Evolutionary conservation across 2,113 vertebrate genomes (phyloP).

Genomic region (Pandion haliaetus): DNA sequence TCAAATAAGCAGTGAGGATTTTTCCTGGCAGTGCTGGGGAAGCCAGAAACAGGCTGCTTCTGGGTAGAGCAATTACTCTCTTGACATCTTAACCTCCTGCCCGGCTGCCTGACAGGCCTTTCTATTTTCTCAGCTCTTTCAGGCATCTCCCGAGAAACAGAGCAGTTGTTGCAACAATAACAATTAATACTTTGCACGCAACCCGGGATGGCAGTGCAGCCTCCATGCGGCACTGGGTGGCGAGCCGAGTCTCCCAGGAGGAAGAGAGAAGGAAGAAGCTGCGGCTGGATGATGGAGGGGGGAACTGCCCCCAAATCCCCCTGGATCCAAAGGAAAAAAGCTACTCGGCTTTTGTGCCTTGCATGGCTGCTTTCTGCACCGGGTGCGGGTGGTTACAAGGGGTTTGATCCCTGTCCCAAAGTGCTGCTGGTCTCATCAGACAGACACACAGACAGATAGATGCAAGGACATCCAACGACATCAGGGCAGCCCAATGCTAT

Average conservation of each 20-base stretch:
- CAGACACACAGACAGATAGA: background rate
- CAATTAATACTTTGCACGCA: constrained; percentile 14
- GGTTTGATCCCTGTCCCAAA: accelerated
- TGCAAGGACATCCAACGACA: accelerated
- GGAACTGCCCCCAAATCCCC: background rate
- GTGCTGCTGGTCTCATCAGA: background rate
- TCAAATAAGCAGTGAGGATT: background rate
- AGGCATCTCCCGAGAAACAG: constrained; percentile 15
- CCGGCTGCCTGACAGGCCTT: background rate
- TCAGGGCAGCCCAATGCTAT: accelerated
- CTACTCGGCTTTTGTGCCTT: background rate
- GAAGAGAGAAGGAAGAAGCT: background rate
- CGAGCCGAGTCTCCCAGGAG: accelerated
- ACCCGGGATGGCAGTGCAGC: background rate
- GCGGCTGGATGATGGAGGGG: background rate
- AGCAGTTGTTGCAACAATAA: background rate
- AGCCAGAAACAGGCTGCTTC: constrained; percentile 43
- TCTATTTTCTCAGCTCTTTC: constrained; percentile 26
- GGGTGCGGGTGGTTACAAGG: accelerated
- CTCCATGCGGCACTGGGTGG: accelerated
- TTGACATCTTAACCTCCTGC: constrained; percentile 40
- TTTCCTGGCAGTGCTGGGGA: constrained; percentile 46
- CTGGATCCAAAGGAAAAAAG: background rate
- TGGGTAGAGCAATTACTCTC: constrained; percentile 63
- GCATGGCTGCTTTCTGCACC: accelerated